A percentile compares a stretch with the other conserved stretches of the same genome.
These are phyloP conservation scores for human DNA, from an alignment of 2,113 vertebrate species.

Conservation along the genomic window GRCh38 chr11:116478001-116478500, in stretches of 20 bases:
- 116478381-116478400: background rate
- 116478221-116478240: background rate
- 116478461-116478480: background rate
- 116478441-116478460: background rate
- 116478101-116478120: background rate
- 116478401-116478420: background rate
- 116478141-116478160: background rate
- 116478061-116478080: background rate
- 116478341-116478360: background rate
- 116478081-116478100: background rate
- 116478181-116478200: background rate
- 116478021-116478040: background rate
- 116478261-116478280: background rate
- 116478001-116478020: background rate
- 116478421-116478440: background rate
- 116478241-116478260: background rate
- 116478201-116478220: background rate
- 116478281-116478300: background rate
- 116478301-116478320: background rate
- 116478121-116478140: background rate
- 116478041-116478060: background rate
- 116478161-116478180: background rate
- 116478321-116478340: background rate
- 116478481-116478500: background rate
- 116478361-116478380: accelerated